A percentile compares a stretch with the other conserved stretches of the same genome.
Evolutionary conservation across 2,797 vertebrate species (phyloP).

Genomic region (Xenops minutus): DNA sequence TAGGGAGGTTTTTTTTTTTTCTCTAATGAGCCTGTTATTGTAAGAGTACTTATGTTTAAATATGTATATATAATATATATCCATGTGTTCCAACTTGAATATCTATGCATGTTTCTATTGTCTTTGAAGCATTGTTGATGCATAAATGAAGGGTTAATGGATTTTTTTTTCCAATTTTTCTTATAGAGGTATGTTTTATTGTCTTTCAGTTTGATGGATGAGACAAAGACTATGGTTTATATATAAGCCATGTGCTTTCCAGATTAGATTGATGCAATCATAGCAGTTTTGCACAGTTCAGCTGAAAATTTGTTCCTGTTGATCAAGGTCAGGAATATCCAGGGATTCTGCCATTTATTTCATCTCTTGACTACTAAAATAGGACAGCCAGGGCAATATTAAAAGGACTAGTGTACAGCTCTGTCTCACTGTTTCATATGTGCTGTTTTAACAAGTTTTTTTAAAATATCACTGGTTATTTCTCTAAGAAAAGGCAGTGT

Average conservation of each 20-base stretch:
- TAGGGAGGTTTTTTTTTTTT: not conserved
- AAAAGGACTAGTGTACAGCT: not conserved
- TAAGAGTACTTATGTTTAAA: not conserved
- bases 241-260: slow-evolving; percentile 47
- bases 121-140: not conserved
- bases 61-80: not conserved
- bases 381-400: not conserved
- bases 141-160: not conserved
- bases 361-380: not conserved
- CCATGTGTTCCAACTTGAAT: not conserved
- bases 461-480: not conserved
- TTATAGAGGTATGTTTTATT: not conserved
- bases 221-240: not conserved
- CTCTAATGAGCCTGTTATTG: not conserved
- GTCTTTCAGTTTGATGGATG: not conserved
- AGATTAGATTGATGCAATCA: slow-evolving; percentile 63
- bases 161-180: not conserved
- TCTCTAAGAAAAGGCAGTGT: not conserved
- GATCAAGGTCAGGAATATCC: slow-evolving; percentile 67
- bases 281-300: slow-evolving; percentile 65
- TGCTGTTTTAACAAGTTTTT: not conserved
- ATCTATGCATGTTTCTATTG: not conserved
- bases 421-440: not conserved
- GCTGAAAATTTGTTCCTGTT: slow-evolving; percentile 66
- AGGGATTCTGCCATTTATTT: slow-evolving; percentile 51